Evolutionary conservation across 2,797 vertebrate genomes (phyloP), one percentile per base, ranked within the genome.

Genomic region (Rhinella marina): DNA sequence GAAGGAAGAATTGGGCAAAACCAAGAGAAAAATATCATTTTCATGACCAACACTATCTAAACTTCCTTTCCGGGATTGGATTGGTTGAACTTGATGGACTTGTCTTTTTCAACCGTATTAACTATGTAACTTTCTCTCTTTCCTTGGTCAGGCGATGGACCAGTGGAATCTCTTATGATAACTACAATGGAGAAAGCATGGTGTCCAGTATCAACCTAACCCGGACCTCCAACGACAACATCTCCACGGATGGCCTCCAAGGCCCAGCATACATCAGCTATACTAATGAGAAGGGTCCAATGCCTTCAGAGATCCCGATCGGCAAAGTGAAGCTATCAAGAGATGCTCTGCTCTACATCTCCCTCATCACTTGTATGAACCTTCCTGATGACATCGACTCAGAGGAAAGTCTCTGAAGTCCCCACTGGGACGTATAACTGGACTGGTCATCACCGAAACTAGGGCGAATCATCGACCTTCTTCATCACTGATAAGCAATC

Each of bases 201-300:
- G 57, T 90, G 54, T 90, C 87, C 86, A 91, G 82, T 0, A 13
- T 23, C 0, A 41, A 52, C 0, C 56, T 10, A 48, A 82, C 0
- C 0, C 84, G 16, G 25, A 61, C 3, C 0, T n/a, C 54, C 13
- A 78, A 82, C 17, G 87, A 56, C 23, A 86, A 86, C 75, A 90
- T 91, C 75, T 87, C 91, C 0, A 90, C 90, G 0, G 83, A 73
- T 21, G 89, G 90, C 88, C 57, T 90, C 75, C 1, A 70, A 0
- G 91, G 92, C 23, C 92, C 91, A 0, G 62, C 78, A 29, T 90
- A 81, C 75, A 19, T 92, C 32, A 90, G 80, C 48, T 92, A 92
- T 14, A 0, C 81, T 54, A 73, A 90, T 13, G 90, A 90, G 32
- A 86, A 23, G 19, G 32, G 16, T 78, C 41, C 3, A 0, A 0